A percentile compares a stretch with the other conserved stretches of the same genome.
Evolutionary conservation across 2,113 vertebrate genomes (phyloP).

Genomic region (Phocoena sinus): DNA sequence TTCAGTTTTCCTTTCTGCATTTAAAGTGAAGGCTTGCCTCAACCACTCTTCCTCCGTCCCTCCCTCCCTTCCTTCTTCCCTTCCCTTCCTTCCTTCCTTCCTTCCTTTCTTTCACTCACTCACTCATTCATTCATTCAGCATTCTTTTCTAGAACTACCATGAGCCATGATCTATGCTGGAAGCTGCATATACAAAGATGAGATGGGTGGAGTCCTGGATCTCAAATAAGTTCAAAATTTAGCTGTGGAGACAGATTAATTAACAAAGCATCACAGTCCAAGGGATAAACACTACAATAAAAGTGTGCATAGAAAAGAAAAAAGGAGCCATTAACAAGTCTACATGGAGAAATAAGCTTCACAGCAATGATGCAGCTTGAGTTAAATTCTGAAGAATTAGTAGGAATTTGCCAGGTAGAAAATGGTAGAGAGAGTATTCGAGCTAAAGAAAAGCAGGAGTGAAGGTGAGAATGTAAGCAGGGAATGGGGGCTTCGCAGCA

Average conservation of each 20-base stretch:
- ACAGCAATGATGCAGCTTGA: background rate
- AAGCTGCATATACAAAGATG: background rate
- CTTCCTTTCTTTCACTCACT: background rate
- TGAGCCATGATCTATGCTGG: background rate
- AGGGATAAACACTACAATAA: background rate
- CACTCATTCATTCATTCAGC: background rate
- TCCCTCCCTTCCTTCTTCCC: background rate
- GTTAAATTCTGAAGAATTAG: conserved; percentile 15
- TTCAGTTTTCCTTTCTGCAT: background rate
- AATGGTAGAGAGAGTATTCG: background rate
- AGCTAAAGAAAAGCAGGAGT: conserved; percentile 8
- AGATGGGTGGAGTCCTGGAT: background rate
- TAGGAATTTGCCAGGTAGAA: background rate
- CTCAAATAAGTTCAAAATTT: conserved; percentile 26
- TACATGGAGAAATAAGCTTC: background rate
- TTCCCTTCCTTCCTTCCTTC: background rate
- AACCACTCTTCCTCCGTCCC: background rate
- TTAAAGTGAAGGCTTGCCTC: background rate
- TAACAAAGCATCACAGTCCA: background rate
- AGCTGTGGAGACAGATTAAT: background rate
- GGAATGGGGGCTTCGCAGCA: background rate
- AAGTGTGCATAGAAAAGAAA: background rate
- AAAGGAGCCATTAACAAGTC: background rate
- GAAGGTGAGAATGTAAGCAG: background rate
- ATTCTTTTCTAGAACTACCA: conserved; percentile 30